These are phyloP conservation scores for Argentina silus DNA, from an alignment of 2,797 vertebrate genomes.

Conservation along the genomic window DNA sequence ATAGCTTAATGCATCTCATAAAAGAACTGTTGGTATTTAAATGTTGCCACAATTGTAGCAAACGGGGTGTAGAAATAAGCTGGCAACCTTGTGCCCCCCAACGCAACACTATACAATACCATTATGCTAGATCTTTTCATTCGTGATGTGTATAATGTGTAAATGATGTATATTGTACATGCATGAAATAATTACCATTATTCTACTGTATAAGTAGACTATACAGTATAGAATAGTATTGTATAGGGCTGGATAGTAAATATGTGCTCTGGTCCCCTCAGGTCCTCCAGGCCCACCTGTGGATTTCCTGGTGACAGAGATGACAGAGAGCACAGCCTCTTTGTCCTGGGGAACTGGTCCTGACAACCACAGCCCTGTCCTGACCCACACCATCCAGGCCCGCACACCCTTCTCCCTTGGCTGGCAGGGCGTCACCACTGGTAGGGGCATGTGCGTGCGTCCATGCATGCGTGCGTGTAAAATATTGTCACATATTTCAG, in stretches of 20 bases:
- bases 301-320: conserved; percentile 86
- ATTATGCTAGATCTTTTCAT: background rate
- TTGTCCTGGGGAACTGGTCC: conserved; percentile 89
- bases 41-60: background rate
- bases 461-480: conserved; percentile 7
- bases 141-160: background rate
- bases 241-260: background rate
- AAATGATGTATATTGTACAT: background rate
- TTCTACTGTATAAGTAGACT: background rate
- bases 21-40: background rate
- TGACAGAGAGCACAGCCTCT: conserved; percentile 87
- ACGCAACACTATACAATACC: background rate
- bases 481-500: too few species aligned
- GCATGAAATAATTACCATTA: background rate
- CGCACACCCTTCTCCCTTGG: conserved; percentile 92
- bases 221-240: background rate
- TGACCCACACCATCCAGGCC: conserved; percentile 88
- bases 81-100: background rate
- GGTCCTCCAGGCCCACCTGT: conserved; percentile 90
- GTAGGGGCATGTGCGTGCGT: conserved; percentile 65
- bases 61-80: background rate
- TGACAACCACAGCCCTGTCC: conserved; percentile 92
- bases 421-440: conserved; percentile 91
- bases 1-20: too few species aligned
- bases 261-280: conserved; percentile 43